These are phyloP conservation scores for Cacoxenus indagator DNA, from an alignment of 2,888 invertebrate species.

Conservation along the genomic window DNA sequence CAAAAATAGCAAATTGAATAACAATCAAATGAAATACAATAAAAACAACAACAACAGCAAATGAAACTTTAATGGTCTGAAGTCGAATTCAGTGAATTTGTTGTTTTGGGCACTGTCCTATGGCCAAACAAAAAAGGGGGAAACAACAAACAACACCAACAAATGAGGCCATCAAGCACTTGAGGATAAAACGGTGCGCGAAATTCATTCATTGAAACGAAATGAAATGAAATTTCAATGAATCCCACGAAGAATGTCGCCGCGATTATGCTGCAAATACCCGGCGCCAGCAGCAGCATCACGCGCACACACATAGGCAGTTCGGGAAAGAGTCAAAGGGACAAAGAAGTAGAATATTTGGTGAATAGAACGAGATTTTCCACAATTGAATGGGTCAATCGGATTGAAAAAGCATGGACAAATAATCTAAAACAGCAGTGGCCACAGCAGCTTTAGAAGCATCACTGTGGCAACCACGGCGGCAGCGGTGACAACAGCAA, in stretches of 20 bases:
- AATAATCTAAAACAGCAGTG: too few species aligned
- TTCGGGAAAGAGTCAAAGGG: too few species aligned
- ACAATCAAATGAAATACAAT: slow-evolving; percentile 2
- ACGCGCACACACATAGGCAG: too few species aligned
- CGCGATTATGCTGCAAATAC: neutral
- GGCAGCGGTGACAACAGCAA: neutral
- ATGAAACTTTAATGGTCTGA: slow-evolving; percentile 11
- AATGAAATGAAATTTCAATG: neutral
- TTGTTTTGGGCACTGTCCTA: slow-evolving; percentile 1
- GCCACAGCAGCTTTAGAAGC: too few species aligned
- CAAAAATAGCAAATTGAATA: neutral
- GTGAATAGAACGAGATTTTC: neutral
- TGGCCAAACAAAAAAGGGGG: neutral
- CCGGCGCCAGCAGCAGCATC: neutral
- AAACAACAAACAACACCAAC: neutral
- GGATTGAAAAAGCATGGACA: too few species aligned
- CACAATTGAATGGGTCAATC: too few species aligned
- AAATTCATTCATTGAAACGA: neutral
- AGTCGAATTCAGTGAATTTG: slow-evolving; percentile 3
- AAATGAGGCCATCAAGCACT: neutral
- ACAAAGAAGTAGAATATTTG: too few species aligned
- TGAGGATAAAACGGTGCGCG: neutral
- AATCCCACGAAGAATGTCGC: neutral
- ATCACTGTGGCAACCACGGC: too few species aligned
- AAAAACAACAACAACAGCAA: neutral